Conservation (phyloP, 2,888 invertebrate genomes). For the Sarcophaga caerulescens region DNA sequence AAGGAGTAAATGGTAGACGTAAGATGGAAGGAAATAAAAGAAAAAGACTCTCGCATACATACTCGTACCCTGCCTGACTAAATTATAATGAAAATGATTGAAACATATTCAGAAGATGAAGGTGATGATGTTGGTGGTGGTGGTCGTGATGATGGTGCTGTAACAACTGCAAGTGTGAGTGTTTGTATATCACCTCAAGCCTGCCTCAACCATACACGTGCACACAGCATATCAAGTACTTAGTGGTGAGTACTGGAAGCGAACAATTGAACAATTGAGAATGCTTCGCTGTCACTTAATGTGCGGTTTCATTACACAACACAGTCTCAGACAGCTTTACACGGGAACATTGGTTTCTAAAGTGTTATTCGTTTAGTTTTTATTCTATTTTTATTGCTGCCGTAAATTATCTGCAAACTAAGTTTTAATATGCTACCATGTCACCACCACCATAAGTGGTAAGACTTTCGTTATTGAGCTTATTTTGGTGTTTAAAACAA, state of each 20-base stretch:
- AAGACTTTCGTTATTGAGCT: too few species aligned
- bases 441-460: too few species aligned
- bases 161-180: constrained; percentile 2
- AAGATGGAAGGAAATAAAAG: background rate
- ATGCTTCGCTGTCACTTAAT: constrained; percentile 38
- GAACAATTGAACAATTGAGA: constrained; percentile 26
- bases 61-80: background rate
- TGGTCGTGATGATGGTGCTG: background rate
- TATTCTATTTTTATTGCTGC: too few species aligned
- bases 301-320: constrained; percentile 32
- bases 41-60: constrained; percentile 9
- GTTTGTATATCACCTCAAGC: background rate
- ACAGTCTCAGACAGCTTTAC: background rate
- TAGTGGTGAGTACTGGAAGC: background rate
- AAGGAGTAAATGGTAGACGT: background rate
- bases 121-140: background rate
- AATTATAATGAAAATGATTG: constrained; percentile 16
- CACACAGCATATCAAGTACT: background rate
- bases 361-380: too few species aligned
- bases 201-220: background rate
- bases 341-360: background rate
- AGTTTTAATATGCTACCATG: too few species aligned
- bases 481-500: too few species aligned
- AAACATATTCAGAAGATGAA: background rate
- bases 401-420: too few species aligned